Conservation (phyloP, 2,797 vertebrate species). For the Crocidura indochinensis region DNA sequence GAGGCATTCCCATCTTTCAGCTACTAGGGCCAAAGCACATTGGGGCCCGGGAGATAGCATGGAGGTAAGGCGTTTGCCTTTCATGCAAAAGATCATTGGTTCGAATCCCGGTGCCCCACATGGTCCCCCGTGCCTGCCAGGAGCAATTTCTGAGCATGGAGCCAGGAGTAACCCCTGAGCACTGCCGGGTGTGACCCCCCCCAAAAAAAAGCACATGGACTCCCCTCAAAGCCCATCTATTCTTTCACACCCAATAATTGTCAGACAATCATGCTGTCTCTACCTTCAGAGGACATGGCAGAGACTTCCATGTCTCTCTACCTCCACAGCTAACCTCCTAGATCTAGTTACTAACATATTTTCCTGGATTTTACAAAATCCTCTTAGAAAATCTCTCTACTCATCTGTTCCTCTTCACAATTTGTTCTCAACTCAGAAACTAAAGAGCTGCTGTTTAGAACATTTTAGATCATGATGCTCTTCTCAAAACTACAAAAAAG, state of each 20-base stretch:
- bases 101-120: too few species aligned
- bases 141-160: too few species aligned
- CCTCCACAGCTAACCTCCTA: neutral
- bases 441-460: slow-evolving; percentile 33
- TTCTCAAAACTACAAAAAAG: slow-evolving; percentile 40
- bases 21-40: neutral
- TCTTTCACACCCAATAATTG: neutral
- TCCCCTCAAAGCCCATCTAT: slow-evolving; percentile 2
- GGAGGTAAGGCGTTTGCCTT: too few species aligned
- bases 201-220: neutral
- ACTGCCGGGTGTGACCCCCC: too few species aligned
- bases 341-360: neutral
- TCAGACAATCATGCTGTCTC: slow-evolving; percentile 3
- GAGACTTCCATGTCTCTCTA: neutral
- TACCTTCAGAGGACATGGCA: neutral
- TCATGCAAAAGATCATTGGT: too few species aligned
- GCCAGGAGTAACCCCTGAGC: too few species aligned
- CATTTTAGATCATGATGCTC: neutral
- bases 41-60: too few species aligned
- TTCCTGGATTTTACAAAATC: neutral
- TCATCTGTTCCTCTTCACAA: neutral
- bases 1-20: slow-evolving; percentile 20
- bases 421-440: slow-evolving; percentile 28
- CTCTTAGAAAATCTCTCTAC: slow-evolving; percentile 1
- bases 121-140: too few species aligned